Evolutionary conservation across 2,888 invertebrate species (phyloP).

Genomic region (Eilema depressum): DNA sequence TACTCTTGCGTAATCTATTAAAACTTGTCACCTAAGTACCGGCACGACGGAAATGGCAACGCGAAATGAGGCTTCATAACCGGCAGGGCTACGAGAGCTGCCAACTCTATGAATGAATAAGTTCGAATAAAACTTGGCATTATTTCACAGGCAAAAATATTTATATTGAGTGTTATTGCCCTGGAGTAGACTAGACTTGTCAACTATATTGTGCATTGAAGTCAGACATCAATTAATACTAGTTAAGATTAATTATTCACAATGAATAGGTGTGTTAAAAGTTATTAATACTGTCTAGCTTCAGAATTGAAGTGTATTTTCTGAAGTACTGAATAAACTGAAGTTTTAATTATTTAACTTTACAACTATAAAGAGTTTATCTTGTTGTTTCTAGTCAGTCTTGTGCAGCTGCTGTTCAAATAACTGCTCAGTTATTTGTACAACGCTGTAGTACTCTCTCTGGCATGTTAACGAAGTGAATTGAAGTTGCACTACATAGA

Average conservation of each 20-base stretch:
- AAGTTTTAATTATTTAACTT: background rate
- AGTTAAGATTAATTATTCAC: background rate
- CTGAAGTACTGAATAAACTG: too few relatives aligned
- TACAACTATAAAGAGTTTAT: too few relatives aligned
- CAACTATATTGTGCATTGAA: background rate
- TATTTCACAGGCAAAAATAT: conserved; percentile 32
- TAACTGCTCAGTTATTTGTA: background rate
- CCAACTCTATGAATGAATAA: conserved; percentile 40
- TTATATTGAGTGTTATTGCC: conserved; percentile 31
- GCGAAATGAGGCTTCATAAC: conserved; percentile 68
- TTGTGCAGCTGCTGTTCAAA: background rate
- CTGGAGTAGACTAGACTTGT: background rate
- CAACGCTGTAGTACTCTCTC: too few relatives aligned
- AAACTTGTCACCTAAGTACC: conserved; percentile 19
- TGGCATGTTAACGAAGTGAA: too few relatives aligned
- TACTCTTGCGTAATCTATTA: conserved; percentile 38
- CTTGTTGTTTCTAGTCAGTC: background rate
- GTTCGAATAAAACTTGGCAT: conserved; percentile 45
- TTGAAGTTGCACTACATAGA: too few relatives aligned
- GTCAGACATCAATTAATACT: background rate
- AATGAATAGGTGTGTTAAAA: background rate
- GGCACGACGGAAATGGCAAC: conserved; percentile 38
- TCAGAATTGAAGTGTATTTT: too few relatives aligned
- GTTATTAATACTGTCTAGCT: background rate
- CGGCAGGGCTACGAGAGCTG: conserved; percentile 51